Evolutionary conservation across 2,797 vertebrate genomes (phyloP).

Genomic region (Oryzias dopingdopingensis): DNA sequence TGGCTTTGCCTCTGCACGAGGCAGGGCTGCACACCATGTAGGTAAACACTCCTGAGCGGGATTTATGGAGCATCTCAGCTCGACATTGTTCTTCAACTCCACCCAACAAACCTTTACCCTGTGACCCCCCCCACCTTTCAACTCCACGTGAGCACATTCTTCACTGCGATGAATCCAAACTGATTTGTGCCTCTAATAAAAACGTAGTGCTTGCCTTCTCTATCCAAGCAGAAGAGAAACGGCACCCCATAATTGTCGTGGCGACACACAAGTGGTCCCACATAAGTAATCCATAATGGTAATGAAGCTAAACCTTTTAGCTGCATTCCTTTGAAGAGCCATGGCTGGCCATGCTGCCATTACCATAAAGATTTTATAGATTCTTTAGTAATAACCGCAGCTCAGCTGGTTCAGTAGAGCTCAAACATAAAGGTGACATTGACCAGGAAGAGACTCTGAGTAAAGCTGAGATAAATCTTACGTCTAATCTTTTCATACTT

Average conservation of each 20-base stretch:
- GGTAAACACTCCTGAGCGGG: constrained; percentile 74
- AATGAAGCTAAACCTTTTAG: constrained; percentile 46
- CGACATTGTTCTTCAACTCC: constrained; percentile 65
- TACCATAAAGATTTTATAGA: constrained; percentile 18
- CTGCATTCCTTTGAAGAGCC: constrained; percentile 36
- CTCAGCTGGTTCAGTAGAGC: constrained; percentile 5
- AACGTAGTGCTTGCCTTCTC: constrained; percentile 25
- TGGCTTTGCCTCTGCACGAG: constrained; percentile 72
- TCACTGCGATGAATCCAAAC: constrained; percentile 54
- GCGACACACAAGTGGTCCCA: constrained; percentile 38
- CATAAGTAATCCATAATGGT: constrained; percentile 44
- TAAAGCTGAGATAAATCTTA: not conserved
- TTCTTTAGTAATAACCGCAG: constrained; percentile 19
- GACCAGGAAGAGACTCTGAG: not conserved
- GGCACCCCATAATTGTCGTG: constrained; percentile 24
- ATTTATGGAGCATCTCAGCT: constrained; percentile 76
- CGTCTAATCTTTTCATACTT: not conserved
- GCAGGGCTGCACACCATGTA: constrained; percentile 69
- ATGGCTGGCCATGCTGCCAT: constrained; percentile 37
- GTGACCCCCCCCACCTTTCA: constrained; percentile 29
- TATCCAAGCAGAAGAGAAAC: constrained; percentile 30
- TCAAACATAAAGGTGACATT: constrained; percentile 16
- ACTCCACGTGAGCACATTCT: constrained; percentile 49
- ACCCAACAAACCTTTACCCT: constrained; percentile 31
- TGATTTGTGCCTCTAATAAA: constrained; percentile 47